Conservation (phyloP, 2,113 vertebrate species). For the Saccopteryx bilineata region DNA sequence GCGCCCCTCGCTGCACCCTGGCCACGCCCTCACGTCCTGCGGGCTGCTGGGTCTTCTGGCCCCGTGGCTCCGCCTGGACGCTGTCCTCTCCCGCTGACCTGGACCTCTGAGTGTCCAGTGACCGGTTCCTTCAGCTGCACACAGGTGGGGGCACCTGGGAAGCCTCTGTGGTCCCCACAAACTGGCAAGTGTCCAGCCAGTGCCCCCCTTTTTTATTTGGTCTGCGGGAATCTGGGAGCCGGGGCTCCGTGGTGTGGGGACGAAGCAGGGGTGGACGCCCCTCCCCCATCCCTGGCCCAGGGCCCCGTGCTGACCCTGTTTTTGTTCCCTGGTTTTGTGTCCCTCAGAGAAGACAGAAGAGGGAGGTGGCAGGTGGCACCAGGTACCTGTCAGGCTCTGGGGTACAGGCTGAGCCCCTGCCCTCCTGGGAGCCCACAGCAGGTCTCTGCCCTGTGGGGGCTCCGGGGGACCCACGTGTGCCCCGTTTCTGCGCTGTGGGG, state of each 20-base stretch:
- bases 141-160: background rate
- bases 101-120: background rate
- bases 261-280: background rate
- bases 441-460: background rate
- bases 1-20: background rate
- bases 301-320: accelerated
- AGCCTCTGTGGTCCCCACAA: accelerated
- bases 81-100: background rate
- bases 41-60: too few species aligned
- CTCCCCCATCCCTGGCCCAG: background rate
- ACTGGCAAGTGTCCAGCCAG: too few species aligned
- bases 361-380: background rate
- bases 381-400: background rate
- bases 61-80: accelerated
- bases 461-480: accelerated
- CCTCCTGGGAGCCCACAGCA: too few species aligned
- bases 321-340: background rate
- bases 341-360: background rate
- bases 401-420: background rate
- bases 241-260: background rate
- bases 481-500: too few species aligned
- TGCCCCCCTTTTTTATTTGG: background rate
- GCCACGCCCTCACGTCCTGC: background rate
- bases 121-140: too few species aligned
- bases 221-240: background rate